Evolutionary conservation across 2,113 vertebrate genomes (phyloP).

Genomic region (Camelus bactrianus): DNA sequence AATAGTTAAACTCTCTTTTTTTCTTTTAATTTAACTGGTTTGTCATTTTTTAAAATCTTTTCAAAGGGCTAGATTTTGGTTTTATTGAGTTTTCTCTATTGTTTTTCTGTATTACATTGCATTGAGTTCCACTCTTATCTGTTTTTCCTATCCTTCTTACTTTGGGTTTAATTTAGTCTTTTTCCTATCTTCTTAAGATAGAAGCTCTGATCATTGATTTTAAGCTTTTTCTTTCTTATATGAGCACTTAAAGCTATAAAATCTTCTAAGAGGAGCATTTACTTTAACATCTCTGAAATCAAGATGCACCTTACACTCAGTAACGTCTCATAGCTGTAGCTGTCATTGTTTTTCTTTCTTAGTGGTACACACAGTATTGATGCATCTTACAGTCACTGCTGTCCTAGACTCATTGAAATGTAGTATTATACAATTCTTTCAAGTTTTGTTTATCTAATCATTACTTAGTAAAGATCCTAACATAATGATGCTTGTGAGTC

Average conservation of each 20-base stretch:
- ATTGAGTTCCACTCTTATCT: background rate
- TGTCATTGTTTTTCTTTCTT: background rate
- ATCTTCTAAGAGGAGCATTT: background rate
- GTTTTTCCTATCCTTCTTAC: background rate
- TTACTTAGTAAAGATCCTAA: background rate
- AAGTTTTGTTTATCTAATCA: background rate
- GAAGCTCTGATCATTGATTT: background rate
- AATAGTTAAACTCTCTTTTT: background rate
- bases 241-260: conserved; percentile 2
- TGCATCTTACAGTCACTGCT: background rate
- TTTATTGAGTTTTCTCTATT: background rate
- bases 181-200: background rate
- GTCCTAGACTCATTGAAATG: background rate
- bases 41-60: background rate
- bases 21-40: background rate
- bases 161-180: conserved; percentile 6
- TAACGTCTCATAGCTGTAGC: background rate
- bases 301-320: background rate
- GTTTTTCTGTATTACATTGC: background rate
- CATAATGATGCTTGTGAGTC: background rate
- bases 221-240: background rate
- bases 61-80: background rate
- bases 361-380: background rate
- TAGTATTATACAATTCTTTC: background rate
- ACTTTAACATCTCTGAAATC: background rate